Evolutionary conservation across 2,888 invertebrate species (phyloP).

Genomic region (Leptinotarsa peninsularis): DNA sequence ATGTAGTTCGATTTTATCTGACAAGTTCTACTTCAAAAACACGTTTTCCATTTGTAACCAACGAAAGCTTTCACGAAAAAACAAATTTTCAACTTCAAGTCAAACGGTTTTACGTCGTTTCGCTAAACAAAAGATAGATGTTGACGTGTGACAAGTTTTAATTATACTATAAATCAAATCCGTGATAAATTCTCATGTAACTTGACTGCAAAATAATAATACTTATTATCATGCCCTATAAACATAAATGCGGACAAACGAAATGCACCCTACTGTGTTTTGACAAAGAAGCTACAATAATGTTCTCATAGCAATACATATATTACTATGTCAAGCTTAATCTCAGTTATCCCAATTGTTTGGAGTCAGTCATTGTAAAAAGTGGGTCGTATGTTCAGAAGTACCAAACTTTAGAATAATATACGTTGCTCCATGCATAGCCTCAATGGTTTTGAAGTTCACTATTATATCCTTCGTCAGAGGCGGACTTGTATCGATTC

Average conservation of each 20-base stretch:
- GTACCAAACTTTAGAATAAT: slow-evolving; percentile 34
- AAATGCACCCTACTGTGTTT: slow-evolving; percentile 52
- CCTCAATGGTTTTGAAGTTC: slow-evolving; percentile 25
- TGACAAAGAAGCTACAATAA: slow-evolving; percentile 56
- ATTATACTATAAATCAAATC: slow-evolving; percentile 41
- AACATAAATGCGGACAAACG: slow-evolving; percentile 46
- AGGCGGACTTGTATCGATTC: slow-evolving; percentile 1
- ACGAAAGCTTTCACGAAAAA: too few relatives aligned
- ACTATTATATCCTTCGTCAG: slow-evolving; percentile 19
- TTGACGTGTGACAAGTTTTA: slow-evolving; percentile 32
- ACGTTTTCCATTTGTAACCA: too few relatives aligned
- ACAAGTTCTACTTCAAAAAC: too few relatives aligned
- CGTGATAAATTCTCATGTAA: slow-evolving; percentile 43
- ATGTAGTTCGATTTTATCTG: too few relatives aligned
- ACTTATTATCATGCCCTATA: slow-evolving; percentile 44
- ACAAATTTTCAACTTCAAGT: too few relatives aligned
- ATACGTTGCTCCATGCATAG: slow-evolving; percentile 10
- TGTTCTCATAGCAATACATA: slow-evolving; percentile 59
- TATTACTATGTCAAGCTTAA: slow-evolving; percentile 59
- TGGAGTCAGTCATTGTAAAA: slow-evolving; percentile 57
- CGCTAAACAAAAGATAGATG: background rate
- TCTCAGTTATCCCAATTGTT: slow-evolving; percentile 58
- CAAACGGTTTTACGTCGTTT: too few relatives aligned
- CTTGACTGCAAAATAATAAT: slow-evolving; percentile 44
- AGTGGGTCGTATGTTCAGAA: slow-evolving; percentile 51